Conservation (phyloP, 2,888 invertebrate genomes). For the Drosophila algonquin region DNA sequence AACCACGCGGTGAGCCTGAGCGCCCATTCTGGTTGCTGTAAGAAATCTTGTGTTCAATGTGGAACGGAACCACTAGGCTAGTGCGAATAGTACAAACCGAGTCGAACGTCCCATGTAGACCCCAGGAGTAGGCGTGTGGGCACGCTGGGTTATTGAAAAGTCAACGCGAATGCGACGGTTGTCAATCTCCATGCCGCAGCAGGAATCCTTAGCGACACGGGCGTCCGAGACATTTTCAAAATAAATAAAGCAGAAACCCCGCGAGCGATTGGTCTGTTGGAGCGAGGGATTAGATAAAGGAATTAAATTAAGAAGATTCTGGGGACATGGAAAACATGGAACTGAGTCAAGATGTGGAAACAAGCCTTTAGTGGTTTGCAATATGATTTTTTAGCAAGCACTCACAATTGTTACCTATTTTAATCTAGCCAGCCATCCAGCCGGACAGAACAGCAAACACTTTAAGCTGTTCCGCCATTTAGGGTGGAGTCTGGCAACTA, state of each 20-base stretch:
- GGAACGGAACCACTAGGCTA: too few species aligned
- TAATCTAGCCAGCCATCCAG: conserved; percentile 53
- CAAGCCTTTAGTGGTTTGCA: conserved; percentile 81
- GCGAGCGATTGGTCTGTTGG: conserved; percentile 92
- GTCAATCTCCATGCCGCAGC: conserved; percentile 97
- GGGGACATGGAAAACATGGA: neutral
- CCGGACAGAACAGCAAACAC: conserved; percentile 1
- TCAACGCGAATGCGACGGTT: conserved; percentile 96
- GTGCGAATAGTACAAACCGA: conserved; percentile 51
- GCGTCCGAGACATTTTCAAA: conserved; percentile 95
- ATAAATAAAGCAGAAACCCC: conserved; percentile 99
- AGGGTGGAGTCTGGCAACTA: neutral
- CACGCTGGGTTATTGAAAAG: conserved; percentile 97
- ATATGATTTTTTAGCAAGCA: conserved; percentile 46
- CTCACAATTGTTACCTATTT: conserved; percentile 60
- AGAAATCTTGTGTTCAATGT: neutral
- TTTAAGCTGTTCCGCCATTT: conserved; percentile 8
- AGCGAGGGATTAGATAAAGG: too few species aligned
- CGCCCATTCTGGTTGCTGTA: conserved; percentile 13
- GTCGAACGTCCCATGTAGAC: conserved; percentile 98
- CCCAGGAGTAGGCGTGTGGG: conserved; percentile 98
- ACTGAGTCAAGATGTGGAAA: conserved; percentile 56
- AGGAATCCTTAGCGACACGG: conserved; percentile 95
- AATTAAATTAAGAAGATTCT: neutral
- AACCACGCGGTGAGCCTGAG: conserved; percentile 39